These are phyloP conservation scores for Mungos mungo DNA, from an alignment of 2,113 vertebrate genomes.

Conservation along the genomic window DNA sequence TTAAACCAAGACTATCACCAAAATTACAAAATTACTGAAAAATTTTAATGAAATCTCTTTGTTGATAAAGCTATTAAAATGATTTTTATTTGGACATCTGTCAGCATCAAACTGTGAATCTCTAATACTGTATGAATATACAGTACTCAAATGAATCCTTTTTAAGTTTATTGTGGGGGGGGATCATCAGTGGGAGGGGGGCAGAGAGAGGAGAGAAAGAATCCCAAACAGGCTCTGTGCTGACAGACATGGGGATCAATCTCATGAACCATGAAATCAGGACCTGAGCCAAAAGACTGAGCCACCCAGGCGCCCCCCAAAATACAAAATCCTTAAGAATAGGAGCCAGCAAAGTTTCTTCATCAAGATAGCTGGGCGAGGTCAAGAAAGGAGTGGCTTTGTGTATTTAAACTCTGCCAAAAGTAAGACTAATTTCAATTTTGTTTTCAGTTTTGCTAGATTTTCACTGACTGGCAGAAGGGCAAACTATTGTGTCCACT, in stretches of 20 bases:
- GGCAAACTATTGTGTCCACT: background rate
- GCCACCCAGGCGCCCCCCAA: too few species aligned
- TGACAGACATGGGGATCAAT: too few species aligned
- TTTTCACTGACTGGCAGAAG: background rate
- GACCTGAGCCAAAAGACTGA: too few species aligned
- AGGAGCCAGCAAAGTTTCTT: background rate
- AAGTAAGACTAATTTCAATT: background rate
- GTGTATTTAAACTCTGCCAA: background rate
- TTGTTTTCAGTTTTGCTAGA: background rate
- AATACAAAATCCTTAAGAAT: background rate
- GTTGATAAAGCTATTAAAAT: background rate
- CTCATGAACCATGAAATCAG: too few species aligned
- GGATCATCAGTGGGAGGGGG: too few species aligned
- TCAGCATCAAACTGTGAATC: background rate
- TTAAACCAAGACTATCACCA: constrained; percentile 25
- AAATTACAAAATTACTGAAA: constrained; percentile 37
- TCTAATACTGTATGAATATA: background rate
- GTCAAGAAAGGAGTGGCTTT: background rate
- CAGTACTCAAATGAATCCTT: background rate
- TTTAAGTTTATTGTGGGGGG: too few species aligned
- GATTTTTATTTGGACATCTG: constrained; percentile 1
- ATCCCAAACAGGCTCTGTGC: too few species aligned
- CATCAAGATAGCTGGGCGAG: background rate
- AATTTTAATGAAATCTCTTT: background rate
- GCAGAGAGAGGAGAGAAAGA: too few species aligned